phyloP scores from a whole-genome alignment of 2,113 vertebrate genomes.

The Ictalurus punctatus region DNA sequence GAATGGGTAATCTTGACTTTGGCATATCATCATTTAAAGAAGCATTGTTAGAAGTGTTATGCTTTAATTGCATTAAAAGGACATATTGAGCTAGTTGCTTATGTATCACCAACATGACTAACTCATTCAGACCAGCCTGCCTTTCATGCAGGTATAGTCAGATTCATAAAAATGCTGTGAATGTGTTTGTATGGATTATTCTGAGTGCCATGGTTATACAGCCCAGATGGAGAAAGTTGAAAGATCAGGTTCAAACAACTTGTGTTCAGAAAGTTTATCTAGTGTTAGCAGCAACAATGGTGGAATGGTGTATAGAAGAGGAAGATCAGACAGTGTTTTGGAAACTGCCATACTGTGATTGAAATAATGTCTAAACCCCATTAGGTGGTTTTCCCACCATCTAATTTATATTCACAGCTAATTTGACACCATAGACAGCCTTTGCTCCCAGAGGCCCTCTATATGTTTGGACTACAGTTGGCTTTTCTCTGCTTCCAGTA shows the following conservation, averaged over 20 bases:
- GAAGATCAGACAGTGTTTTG: conserved; percentile 40
- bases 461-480: not conserved
- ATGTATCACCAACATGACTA: conserved; percentile 10
- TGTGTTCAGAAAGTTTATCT: conserved; percentile 23
- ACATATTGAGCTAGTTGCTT: not conserved
- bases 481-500: not conserved
- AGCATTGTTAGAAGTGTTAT: not conserved
- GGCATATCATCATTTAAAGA: conserved; percentile 16
- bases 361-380: conserved; percentile 44
- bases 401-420: conserved; percentile 45
- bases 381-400: conserved; percentile 31
- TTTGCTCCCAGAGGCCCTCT: not conserved
- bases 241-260: conserved; percentile 16
- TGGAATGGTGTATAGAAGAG: conserved; percentile 11
- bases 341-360: conserved; percentile 40
- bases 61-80: not conserved
- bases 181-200: conserved; percentile 30
- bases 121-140: not conserved
- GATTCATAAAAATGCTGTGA: not conserved
- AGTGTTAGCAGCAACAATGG: not conserved
- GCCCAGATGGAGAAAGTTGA: conserved; percentile 38
- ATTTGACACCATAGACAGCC: conserved; percentile 25
- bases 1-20: not conserved
- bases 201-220: conserved; percentile 27
- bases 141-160: not conserved